A percentile compares a stretch with the other conserved stretches of the same genome.
Evolutionary conservation across 2,888 invertebrate species (phyloP).

Genomic region (Cheilosia variabilis): DNA sequence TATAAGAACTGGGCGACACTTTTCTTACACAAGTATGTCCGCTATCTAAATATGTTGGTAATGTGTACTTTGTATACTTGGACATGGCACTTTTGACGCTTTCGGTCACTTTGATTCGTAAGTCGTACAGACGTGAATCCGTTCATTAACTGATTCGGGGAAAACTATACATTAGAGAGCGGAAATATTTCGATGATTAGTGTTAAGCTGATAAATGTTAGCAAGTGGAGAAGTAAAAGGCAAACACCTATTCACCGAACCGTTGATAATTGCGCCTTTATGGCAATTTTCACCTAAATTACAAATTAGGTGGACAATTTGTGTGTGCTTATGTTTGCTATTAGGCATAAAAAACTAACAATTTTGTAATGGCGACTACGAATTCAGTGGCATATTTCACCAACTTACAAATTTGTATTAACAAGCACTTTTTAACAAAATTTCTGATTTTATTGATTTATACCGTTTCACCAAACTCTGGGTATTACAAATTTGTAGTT

Average conservation of each 20-base stretch:
- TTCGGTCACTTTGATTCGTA: slow-evolving; percentile 7
- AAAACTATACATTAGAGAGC: background rate
- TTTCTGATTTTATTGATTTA: too few relatives aligned
- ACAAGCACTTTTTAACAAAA: too few relatives aligned
- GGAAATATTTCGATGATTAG: slow-evolving; percentile 1
- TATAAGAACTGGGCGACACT: slow-evolving; percentile 9
- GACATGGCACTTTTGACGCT: background rate
- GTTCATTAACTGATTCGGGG: background rate
- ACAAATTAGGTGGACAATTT: too few relatives aligned
- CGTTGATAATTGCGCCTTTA: slow-evolving; percentile 1
- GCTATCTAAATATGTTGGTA: background rate
- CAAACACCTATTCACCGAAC: background rate
- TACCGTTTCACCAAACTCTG: too few relatives aligned
- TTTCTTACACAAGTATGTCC: background rate
- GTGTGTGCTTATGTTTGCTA: too few relatives aligned
- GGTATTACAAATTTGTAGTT: too few relatives aligned
- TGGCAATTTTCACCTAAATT: background rate
- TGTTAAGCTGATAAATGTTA: background rate
- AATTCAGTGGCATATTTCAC: too few relatives aligned
- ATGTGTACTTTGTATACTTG: background rate
- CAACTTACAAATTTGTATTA: too few relatives aligned
- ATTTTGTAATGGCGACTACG: too few relatives aligned
- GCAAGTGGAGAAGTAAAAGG: too few relatives aligned
- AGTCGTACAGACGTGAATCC: background rate
- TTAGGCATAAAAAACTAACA: too few relatives aligned